phyloP scores from a whole-genome alignment of 2,113 vertebrate species.

The Chaetodon auriga region DNA sequence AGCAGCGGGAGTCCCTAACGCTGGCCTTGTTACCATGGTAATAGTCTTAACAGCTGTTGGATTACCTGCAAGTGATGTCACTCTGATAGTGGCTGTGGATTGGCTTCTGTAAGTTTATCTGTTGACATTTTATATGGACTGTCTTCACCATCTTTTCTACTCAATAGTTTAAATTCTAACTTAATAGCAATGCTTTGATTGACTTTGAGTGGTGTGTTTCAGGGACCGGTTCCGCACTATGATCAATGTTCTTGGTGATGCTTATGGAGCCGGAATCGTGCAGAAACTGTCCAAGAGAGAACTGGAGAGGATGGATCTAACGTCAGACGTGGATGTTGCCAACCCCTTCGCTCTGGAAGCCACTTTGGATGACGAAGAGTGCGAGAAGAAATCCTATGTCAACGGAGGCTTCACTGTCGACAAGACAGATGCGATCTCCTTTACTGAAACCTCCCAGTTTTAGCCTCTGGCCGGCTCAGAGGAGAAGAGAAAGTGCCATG shows the following conservation, averaged over 20 bases:
- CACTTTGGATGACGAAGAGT: conserved; percentile 88
- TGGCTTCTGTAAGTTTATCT: conserved; percentile 95
- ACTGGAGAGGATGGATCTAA: conserved; percentile 91
- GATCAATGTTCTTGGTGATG: conserved; percentile 97
- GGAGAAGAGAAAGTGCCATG: conserved; percentile 49
- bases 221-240: conserved; percentile 98
- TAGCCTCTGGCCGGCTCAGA: conserved; percentile 72
- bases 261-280: conserved; percentile 94
- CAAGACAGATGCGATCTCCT: conserved; percentile 95
- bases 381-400: conserved; percentile 93
- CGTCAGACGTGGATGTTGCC: conserved; percentile 90
- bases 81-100: conserved; percentile 96
- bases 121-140: accelerated
- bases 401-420: conserved; percentile 96
- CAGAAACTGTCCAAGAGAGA: conserved; percentile 95
- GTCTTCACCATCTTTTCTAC: background rate
- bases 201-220: conserved; percentile 43
- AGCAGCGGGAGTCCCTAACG: conserved; percentile 96
- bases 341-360: conserved; percentile 95
- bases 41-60: conserved; percentile 96
- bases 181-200: background rate
- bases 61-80: conserved; percentile 94
- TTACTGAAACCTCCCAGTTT: conserved; percentile 98
- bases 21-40: conserved; percentile 98
- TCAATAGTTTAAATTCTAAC: background rate